Percentiles rank a stretch among this genome's conserved stretches.
Conservation (phyloP, 2,797 vertebrate genomes). For the Coreius guichenoti region DNA sequence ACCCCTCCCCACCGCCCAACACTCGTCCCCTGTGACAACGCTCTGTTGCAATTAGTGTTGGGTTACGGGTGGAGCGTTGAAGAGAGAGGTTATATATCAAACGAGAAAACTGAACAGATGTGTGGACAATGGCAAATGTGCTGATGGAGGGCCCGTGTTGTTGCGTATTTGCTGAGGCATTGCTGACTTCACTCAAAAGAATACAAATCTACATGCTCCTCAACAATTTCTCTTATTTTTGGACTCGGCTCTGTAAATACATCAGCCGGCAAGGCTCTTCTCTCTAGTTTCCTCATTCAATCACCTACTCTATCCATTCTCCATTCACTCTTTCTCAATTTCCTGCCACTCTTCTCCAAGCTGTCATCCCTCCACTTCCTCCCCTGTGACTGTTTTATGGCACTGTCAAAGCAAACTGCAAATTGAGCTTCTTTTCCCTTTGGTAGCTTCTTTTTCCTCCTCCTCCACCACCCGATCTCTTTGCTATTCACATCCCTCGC, state of each 20-base stretch:
- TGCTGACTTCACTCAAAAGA: constrained; percentile 48
- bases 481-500: constrained; percentile 18
- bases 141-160: constrained; percentile 1
- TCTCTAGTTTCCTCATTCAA: constrained; percentile 34
- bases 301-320: constrained; percentile 52
- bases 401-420: constrained; percentile 45
- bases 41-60: constrained; percentile 64
- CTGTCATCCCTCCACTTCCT: constrained; percentile 49
- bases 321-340: constrained; percentile 35
- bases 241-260: constrained; percentile 5
- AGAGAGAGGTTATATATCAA: constrained; percentile 29
- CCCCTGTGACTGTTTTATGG: constrained; percentile 43
- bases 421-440: constrained; percentile 47
- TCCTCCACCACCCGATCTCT: not conserved
- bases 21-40: constrained; percentile 60
- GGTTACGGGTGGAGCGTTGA: constrained; percentile 59
- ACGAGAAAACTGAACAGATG: constrained; percentile 40
- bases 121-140: constrained; percentile 16
- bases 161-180: constrained; percentile 9
- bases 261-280: constrained; percentile 30
- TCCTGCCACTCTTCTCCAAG: constrained; percentile 42
- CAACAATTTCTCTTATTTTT: constrained; percentile 27
- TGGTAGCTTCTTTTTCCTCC: constrained; percentile 34
- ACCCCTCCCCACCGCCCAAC: constrained; percentile 40
- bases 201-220: not conserved